Evolutionary conservation across 2,888 invertebrate species (phyloP).

Genomic region (Leptinotarsa rubiginosa): DNA sequence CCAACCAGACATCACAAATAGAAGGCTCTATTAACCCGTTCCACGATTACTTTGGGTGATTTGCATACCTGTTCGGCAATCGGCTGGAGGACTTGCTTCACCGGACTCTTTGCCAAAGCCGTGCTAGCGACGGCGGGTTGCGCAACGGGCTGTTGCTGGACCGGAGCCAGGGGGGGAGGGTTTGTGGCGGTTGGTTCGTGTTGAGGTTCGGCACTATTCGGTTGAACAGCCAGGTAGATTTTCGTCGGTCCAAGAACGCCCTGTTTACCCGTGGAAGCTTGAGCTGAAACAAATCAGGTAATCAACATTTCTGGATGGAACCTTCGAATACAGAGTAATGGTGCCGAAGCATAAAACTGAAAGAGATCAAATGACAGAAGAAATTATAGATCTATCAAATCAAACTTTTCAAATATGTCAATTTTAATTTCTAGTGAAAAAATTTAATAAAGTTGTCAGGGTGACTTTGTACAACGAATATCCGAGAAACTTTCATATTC

Average conservation of each 20-base stretch:
- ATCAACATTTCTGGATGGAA: neutral
- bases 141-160: conserved; percentile 58
- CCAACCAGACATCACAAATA: conserved; percentile 41
- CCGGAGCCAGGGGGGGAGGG: conserved; percentile 70
- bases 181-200: conserved; percentile 56
- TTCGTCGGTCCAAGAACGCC: conserved; percentile 88
- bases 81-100: conserved; percentile 46
- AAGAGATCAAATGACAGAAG: no score
- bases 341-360: no score
- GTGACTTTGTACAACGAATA: no score
- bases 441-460: no score
- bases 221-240: conserved; percentile 87
- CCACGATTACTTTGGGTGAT: conserved; percentile 62
- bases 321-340: no score
- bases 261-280: conserved; percentile 88
- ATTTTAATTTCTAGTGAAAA: no score
- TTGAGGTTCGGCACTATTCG: conserved; percentile 67
- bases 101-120: conserved; percentile 41
- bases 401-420: no score
- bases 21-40: conserved; percentile 58
- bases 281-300: conserved; percentile 70
- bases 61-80: conserved; percentile 63
- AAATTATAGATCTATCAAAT: no score
- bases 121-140: conserved; percentile 19
- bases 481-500: no score